A percentile compares a stretch with the other conserved stretches of the same genome.
phyloP scores from a whole-genome alignment of 1,140 invertebrate genomes.

The Atopsyche davidsoni region DNA sequence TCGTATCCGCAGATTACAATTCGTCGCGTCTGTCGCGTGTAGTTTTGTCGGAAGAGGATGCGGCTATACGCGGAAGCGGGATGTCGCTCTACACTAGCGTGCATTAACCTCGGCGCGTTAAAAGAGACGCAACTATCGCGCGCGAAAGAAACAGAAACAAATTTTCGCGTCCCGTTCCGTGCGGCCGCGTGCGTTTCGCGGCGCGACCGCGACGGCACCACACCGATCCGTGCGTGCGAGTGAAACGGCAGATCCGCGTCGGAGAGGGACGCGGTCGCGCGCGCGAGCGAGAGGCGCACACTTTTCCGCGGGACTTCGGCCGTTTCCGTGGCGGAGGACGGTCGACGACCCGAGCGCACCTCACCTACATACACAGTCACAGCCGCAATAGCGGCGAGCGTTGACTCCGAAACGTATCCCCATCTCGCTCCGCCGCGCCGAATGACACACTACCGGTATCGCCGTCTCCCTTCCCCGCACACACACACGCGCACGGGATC shows the following conservation, averaged over 20 bases:
- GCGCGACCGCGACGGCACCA: not conserved
- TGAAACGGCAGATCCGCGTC: not conserved
- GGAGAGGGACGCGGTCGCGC: not conserved
- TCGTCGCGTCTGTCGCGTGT: too few relatives aligned
- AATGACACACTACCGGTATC: slow-evolving; percentile 9
- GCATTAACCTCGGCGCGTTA: not conserved
- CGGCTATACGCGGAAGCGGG: slow-evolving; percentile 8
- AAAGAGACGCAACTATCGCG: slow-evolving; percentile 5
- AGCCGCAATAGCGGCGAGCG: not conserved
- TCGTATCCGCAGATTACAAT: too few relatives aligned
- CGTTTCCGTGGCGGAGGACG: slow-evolving; percentile 20
- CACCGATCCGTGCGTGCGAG: too few relatives aligned
- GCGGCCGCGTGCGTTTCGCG: not conserved
- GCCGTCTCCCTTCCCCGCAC: not conserved
- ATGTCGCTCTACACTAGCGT: slow-evolving; percentile 11
- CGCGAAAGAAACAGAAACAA: slow-evolving; percentile 1
- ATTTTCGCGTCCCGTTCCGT: not conserved
- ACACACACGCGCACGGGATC: not conserved
- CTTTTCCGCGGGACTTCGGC: too few relatives aligned
- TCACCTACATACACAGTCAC: slow-evolving; percentile 28
- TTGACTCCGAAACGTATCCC: not conserved
- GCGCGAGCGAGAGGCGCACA: too few relatives aligned
- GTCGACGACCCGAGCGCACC: slow-evolving; percentile 24
- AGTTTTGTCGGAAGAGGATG: slow-evolving; percentile 11
- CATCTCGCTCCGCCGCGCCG: not conserved